Percentiles rank a stretch among this genome's conserved stretches.
Conservation (phyloP, 2,888 invertebrate species). For the Hedychridium roseum region DNA sequence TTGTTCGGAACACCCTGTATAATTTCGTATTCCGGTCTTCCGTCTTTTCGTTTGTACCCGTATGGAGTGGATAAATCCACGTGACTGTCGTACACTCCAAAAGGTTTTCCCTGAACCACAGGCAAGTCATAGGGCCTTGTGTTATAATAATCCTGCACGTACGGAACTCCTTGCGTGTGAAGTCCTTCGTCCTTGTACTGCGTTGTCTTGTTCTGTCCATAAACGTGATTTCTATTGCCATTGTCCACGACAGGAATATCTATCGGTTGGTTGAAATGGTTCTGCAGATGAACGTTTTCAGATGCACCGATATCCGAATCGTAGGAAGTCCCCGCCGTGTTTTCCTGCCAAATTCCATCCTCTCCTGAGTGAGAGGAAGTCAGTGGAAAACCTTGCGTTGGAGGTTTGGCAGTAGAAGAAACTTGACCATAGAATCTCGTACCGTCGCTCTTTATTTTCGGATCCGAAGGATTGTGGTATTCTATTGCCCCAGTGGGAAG, state of each 20-base stretch:
- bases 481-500: conserved; percentile 50
- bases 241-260: neutral
- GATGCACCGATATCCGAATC: conserved; percentile 49
- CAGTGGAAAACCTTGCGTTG: conserved; percentile 7
- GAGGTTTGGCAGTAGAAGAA: conserved; percentile 23
- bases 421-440: conserved; percentile 36
- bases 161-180: conserved; percentile 14
- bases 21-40: conserved; percentile 37
- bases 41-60: conserved; percentile 31
- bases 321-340: conserved; percentile 18
- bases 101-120: conserved; percentile 40
- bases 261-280: conserved; percentile 15
- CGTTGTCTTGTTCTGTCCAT: neutral
- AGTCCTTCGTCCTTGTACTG: conserved; percentile 18
- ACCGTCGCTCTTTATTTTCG: conserved; percentile 35
- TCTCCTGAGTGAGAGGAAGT: conserved; percentile 21
- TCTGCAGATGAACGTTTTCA: conserved; percentile 38
- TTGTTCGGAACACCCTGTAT: conserved; percentile 41
- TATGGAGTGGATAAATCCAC: conserved; percentile 24
- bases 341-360: conserved; percentile 26
- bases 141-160: conserved; percentile 28
- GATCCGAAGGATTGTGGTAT: conserved; percentile 51
- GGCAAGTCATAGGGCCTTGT: conserved; percentile 38
- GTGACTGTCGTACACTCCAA: conserved; percentile 35
- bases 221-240: neutral